Evolutionary conservation across 1,140 invertebrate genomes (phyloP).

Genomic region (Leptopilina clavipes): DNA sequence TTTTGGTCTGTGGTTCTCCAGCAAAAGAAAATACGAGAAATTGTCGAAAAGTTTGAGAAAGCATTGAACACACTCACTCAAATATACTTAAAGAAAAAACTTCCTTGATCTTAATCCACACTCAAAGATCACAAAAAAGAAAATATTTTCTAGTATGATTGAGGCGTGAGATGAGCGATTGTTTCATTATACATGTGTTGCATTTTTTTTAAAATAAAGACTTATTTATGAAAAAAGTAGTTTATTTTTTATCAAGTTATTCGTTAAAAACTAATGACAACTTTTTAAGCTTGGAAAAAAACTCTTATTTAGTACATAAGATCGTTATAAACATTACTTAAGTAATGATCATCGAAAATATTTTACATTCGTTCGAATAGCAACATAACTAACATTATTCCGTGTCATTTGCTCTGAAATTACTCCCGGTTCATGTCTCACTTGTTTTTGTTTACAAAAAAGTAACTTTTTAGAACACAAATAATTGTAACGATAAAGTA

Average conservation of each 20-base stretch:
- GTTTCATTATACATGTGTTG: conserved; percentile 45
- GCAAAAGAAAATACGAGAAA: conserved; percentile 95
- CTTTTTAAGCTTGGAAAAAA: too few relatives aligned
- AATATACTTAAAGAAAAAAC: conserved; percentile 15
- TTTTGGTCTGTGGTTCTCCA: conserved; percentile 94
- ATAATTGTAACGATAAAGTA: too few relatives aligned
- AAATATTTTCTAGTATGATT: conserved; percentile 59
- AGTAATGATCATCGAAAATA: too few relatives aligned
- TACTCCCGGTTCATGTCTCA: too few relatives aligned
- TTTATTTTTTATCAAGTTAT: conserved; percentile 6
- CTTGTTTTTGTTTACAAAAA: too few relatives aligned
- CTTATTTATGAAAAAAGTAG: conserved; percentile 29
- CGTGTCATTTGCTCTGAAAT: too few relatives aligned
- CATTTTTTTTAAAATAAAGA: conserved; percentile 23
- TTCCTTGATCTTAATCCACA: neutral
- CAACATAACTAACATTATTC: too few relatives aligned
- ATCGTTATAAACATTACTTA: too few relatives aligned
- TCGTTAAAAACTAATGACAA: too few relatives aligned
- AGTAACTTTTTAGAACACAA: too few relatives aligned
- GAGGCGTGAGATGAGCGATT: conserved; percentile 60
- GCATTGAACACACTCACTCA: conserved; percentile 58
- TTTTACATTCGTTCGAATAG: too few relatives aligned
- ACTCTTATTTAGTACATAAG: too few relatives aligned
- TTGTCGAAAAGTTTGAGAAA: conserved; percentile 73
- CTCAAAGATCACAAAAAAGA: conserved; percentile 42